Evolutionary conservation across 2,888 invertebrate genomes (phyloP), one percentile per base, ranked within the genome.

Genomic region (Drosophila neotestacea): DNA sequence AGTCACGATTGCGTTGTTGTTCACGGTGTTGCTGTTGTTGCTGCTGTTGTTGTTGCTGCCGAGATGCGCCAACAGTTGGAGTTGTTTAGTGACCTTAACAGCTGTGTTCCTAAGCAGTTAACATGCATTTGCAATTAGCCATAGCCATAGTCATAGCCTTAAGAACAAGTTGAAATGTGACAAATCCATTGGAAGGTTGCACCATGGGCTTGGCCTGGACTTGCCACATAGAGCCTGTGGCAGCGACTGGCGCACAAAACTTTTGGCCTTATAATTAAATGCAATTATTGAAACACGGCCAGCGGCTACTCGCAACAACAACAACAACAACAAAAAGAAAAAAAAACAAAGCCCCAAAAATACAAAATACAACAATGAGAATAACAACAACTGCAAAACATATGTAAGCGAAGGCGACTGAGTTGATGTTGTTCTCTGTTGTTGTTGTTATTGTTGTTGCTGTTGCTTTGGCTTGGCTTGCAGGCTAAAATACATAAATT

Each of bases 281-380:
- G 90, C 90, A 90, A 90, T 90, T 91, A 91, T 90, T 87, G 88
- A 89, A 90, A 88, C 71, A 56, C 63, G 63, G 89, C 89, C 86
- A 79, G 82, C 79, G 83, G 87, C 81, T 73, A 70, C 38, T 44
- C 68, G 73, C 16, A 22, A 22, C 22, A 22, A 2, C 22, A 22
- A 22, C 22, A 22, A 22, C 16, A 16, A 16, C 16, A 16, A 16
- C 16, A 16, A 16, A 16, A 16, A 16, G 16, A 16, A 16, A 16
- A 16, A 16, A 16, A 16, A 16, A 69, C 50, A 62, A 63, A 73
- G 66, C 60, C 71, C 67, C 68, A 69, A 76, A 63, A 64, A 59
- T 61, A 76, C 64, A 47, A 61, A 22, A 22, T 22, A 61, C 68
- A 75, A 59, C 70, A 75, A 75, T 69, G 48, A 55, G 58, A 73